Conservation (phyloP, 2,797 vertebrate genomes). For the Takifugu rubripes region DNA sequence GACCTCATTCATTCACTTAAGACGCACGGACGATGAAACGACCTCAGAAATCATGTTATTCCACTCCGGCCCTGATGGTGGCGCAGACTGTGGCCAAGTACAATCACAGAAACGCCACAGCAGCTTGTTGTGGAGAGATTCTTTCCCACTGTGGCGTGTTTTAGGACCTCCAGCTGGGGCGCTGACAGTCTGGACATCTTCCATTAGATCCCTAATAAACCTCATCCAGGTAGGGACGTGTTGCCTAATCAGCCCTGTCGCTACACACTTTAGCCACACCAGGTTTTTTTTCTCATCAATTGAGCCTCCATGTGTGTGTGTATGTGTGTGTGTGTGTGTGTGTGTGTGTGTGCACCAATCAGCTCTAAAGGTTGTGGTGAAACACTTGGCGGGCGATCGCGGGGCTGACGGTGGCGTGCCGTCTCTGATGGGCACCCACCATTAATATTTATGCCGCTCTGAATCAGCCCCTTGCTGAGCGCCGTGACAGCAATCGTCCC, state of each 20-base stretch:
- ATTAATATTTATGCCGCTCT: constrained; percentile 72
- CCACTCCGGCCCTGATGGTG: too few species aligned
- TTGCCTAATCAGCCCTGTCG: constrained; percentile 67
- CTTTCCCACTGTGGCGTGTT: neutral
- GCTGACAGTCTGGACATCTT: constrained; percentile 54
- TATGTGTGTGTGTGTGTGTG: constrained; percentile 18
- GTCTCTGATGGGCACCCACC: constrained; percentile 63
- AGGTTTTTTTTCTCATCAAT: constrained; percentile 68
- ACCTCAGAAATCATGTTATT: too few species aligned
- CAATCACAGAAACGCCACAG: too few species aligned
- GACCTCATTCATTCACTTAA: too few species aligned
- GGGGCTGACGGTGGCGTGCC: constrained; percentile 63
- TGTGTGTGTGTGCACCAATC: constrained; percentile 48
- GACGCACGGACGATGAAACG: too few species aligned
- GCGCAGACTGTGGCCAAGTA: neutral
- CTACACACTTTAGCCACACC: constrained; percentile 43
- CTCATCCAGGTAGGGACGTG: constrained; percentile 51
- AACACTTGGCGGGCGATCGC: constrained; percentile 64
- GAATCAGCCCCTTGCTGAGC: constrained; percentile 70
- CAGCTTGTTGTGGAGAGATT: neutral
- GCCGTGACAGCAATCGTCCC: constrained; percentile 67
- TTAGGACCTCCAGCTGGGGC: constrained; percentile 29
- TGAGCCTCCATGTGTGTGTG: constrained; percentile 38
- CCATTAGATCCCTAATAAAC: constrained; percentile 63
- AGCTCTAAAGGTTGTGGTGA: constrained; percentile 41